Conservation (phyloP, 2,797 vertebrate genomes). For the Ptychadena robeensis region DNA sequence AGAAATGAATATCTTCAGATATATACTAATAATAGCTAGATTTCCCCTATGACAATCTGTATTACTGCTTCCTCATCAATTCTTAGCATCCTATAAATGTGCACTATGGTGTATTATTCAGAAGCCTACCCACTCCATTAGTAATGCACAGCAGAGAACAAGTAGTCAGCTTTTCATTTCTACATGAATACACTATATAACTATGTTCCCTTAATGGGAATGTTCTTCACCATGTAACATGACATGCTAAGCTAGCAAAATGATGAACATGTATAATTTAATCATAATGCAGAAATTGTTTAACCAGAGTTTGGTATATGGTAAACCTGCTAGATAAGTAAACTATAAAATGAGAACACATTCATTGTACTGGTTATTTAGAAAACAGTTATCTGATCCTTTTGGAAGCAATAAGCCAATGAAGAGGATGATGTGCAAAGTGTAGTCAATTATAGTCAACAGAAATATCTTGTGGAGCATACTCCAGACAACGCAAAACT, state of each 20-base stretch:
- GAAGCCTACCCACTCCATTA: constrained; percentile 56
- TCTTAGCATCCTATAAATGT: constrained; percentile 29
- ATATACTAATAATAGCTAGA: neutral
- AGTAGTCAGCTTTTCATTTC: constrained; percentile 36
- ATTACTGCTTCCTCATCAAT: constrained; percentile 17
- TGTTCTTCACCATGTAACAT: constrained; percentile 44
- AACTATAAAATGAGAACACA: neutral
- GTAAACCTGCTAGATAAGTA: neutral
- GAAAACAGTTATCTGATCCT: too few species aligned
- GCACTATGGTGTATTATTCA: constrained; percentile 49
- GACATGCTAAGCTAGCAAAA: constrained; percentile 27
- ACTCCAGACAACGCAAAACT: too few species aligned
- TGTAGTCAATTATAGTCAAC: too few species aligned
- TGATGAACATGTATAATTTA: constrained; percentile 19
- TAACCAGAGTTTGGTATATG: neutral
- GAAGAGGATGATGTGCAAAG: too few species aligned
- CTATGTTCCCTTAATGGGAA: constrained; percentile 44
- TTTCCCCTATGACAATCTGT: neutral
- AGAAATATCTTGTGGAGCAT: too few species aligned
- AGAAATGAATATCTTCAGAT: neutral
- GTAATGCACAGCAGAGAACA: constrained; percentile 56
- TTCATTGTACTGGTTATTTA: too few species aligned
- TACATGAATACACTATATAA: constrained; percentile 43
- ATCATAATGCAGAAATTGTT: neutral
- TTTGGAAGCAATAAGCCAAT: too few species aligned